Evolutionary conservation across 2,113 vertebrate species (phyloP), one percentile per base, ranked within the genome.

Genomic region (Malurus elegans): DNA sequence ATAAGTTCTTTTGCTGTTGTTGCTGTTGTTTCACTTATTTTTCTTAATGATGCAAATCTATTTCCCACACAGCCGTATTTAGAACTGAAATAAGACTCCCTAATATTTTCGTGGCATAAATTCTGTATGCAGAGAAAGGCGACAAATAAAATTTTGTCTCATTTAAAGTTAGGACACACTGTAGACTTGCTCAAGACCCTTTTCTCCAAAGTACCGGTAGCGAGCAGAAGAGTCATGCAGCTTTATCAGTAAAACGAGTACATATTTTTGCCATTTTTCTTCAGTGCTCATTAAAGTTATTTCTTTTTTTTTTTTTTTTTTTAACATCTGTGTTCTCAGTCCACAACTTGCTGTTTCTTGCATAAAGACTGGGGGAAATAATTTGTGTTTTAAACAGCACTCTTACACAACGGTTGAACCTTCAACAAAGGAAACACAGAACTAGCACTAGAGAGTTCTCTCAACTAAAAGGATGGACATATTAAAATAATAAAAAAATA

Each of bases 61-160:
- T 54, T 78, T 92, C 88, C 79, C 94, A 96, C 91, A 90, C 40
- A 84, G 94, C 79, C 31, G 1, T 38, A 67, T 67, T 93, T 95
- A 32, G 78, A 56, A 76, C 69, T 89, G 86, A 95, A 97, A 75
- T 15, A 83, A 74, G 93, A 93, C 73, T 92, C 74, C 61, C 78
- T 83, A 88, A 82, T 73, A 90, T 92, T 91, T 97, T 71, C 38
- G 53, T 95, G 93, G 79, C 92, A 48, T 93, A 96, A 96, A 71
- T 75, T 92, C 75, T 45, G 71, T 83, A 58, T 62, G 75, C 56
- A 85, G 73, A 93, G 80, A 87, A 97, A 95, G 67, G 78, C 40
- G 67, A 91, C 61, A 86, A 91, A 87, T 38, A 44, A 79, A 58
- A 71, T 61, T 84, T 62, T 45, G 60, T 74, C 82, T 64, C 90